Conservation (phyloP, 2,888 invertebrate genomes). For the Diplolepis rosae region DNA sequence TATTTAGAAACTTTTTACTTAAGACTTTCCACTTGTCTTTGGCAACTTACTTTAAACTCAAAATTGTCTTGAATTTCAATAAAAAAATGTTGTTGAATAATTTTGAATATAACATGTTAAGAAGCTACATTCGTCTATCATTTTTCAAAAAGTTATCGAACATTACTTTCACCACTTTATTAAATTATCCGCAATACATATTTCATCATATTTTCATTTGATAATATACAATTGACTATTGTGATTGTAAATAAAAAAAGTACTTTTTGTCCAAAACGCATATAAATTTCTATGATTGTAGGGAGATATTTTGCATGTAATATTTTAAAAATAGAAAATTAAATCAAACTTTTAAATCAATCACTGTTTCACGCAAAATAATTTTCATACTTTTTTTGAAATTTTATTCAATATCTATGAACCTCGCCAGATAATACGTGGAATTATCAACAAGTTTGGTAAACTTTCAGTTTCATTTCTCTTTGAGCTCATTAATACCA, state of each 20-base stretch:
- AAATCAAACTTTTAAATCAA: neutral
- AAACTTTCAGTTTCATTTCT: too few relatives aligned
- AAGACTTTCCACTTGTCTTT: neutral
- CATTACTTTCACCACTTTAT: constrained; percentile 18
- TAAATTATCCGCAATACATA: constrained; percentile 24
- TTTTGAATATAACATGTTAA: neutral
- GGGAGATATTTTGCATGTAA: constrained; percentile 8
- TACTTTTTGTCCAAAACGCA: neutral
- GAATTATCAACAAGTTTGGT: too few relatives aligned
- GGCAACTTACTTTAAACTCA: neutral
- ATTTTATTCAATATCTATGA: too few relatives aligned
- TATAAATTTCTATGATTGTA: neutral
- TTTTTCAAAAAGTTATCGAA: neutral
- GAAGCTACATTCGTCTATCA: constrained; percentile 5
- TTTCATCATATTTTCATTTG: constrained; percentile 11
- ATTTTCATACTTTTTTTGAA: too few relatives aligned
- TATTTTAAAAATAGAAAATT: constrained; percentile 18
- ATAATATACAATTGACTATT: constrained; percentile 4
- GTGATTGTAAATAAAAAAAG: constrained; percentile 27
- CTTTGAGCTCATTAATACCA: too few relatives aligned
- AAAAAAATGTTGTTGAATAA: neutral
- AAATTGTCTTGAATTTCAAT: neutral
- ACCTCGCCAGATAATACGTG: too few relatives aligned
- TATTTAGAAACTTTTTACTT: neutral
- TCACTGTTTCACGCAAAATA: too few relatives aligned